Conservation (phyloP, 2,888 invertebrate species). For the Idaea straminata region DNA sequence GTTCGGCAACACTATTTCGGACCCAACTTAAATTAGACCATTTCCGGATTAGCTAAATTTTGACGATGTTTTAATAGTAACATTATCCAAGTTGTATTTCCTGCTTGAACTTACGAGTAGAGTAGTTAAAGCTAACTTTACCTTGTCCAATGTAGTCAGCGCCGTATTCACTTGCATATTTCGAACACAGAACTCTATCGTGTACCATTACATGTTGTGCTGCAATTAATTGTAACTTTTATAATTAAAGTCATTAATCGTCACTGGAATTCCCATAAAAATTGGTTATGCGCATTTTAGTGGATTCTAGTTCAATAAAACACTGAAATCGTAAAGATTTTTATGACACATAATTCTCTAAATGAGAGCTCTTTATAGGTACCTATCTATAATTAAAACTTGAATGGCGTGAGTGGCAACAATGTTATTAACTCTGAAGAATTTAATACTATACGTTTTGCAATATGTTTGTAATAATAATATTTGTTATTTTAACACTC, state of each 20-base stretch:
- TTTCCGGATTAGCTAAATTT: no score
- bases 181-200: background rate
- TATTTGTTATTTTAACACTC: no score
- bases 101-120: background rate
- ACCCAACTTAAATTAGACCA: no score
- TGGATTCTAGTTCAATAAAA: background rate
- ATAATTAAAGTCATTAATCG: background rate
- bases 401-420: background rate
- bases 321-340: background rate
- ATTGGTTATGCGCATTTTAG: constrained; percentile 1
- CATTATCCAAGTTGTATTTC: background rate
- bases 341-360: background rate
- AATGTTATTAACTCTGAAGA: background rate
- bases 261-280: background rate
- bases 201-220: background rate
- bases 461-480: background rate
- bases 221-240: background rate
- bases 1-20: no score
- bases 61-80: no score
- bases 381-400: background rate
- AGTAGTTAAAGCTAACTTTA: background rate
- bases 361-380: background rate
- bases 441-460: background rate
- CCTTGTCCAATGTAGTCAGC: background rate
- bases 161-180: background rate